Percentiles rank a stretch among this genome's conserved stretches.
phyloP scores from a whole-genome alignment of 64 coral and sea anemone genomes.

The Montipora capricornis region DNA sequence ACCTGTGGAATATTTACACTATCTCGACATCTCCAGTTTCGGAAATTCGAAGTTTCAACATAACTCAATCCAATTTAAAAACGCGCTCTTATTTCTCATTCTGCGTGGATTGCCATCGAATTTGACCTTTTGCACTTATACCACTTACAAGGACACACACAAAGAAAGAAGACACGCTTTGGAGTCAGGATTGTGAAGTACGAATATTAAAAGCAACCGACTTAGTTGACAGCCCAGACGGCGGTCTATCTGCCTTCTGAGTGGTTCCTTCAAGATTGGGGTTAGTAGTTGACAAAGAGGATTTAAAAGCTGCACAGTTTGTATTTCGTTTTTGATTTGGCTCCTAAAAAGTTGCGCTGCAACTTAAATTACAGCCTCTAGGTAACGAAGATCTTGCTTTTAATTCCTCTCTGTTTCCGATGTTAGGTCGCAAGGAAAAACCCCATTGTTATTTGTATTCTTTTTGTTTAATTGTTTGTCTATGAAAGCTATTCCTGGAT shows the following conservation, averaged over 20 bases:
- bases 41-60: background rate
- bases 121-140: background rate
- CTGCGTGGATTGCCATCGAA: background rate
- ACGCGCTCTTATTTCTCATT: background rate
- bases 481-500: background rate
- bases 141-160: background rate
- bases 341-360: background rate
- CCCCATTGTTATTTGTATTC: background rate
- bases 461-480: background rate
- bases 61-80: conserved; percentile 4
- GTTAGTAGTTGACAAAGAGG: background rate
- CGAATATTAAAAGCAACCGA: background rate
- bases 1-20: conserved; percentile 31
- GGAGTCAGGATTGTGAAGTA: background rate
- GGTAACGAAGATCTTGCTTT: background rate
- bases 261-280: background rate
- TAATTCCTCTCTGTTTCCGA: background rate
- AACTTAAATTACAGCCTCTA: background rate
- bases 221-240: conserved; percentile 14
- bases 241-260: background rate
- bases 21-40: conserved; percentile 41
- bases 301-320: background rate
- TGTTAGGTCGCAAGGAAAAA: background rate
- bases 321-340: background rate
- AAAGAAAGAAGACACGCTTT: background rate